A percentile compares a stretch with the other conserved stretches of the same genome.
Evolutionary conservation across 2,888 invertebrate genomes (phyloP).

Genomic region (Stramonita haemastoma): DNA sequence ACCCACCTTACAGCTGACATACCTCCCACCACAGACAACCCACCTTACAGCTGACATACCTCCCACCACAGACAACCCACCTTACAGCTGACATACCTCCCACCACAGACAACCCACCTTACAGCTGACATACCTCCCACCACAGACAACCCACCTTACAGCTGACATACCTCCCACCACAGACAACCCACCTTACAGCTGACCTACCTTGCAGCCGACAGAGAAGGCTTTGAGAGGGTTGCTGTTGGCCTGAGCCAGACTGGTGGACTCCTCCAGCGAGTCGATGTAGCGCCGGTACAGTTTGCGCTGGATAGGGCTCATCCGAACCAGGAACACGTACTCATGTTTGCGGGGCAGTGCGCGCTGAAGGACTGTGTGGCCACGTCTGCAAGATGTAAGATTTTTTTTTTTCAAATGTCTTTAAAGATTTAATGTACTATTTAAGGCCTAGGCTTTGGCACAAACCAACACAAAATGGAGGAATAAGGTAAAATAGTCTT

Average conservation of each 20-base stretch:
- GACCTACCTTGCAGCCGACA: constrained; percentile 93
- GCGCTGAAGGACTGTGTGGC: constrained; percentile 94
- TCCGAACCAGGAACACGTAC: constrained; percentile 91
- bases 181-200: not conserved
- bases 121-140: too few species aligned
- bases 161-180: not conserved
- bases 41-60: too few species aligned
- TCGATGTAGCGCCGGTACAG: constrained; percentile 96
- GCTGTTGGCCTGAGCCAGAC: constrained; percentile 77
- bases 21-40: too few species aligned
- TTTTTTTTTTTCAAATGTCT: too few species aligned
- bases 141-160: not conserved
- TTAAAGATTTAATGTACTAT: not conserved
- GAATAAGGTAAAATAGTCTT: not conserved
- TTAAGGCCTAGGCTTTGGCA: too few species aligned
- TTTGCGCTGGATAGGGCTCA: constrained; percentile 93
- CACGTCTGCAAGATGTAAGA: constrained; percentile 82
- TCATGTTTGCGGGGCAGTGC: constrained; percentile 96
- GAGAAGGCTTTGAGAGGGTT: constrained; percentile 99
- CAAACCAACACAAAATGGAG: not conserved
- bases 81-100: too few species aligned
- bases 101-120: too few species aligned
- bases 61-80: too few species aligned
- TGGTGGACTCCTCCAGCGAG: constrained; percentile 69
- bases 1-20: too few species aligned